Base-by-base conservation (phyloP, 1,140 invertebrate genomes). In the Diprion similis region DNA sequence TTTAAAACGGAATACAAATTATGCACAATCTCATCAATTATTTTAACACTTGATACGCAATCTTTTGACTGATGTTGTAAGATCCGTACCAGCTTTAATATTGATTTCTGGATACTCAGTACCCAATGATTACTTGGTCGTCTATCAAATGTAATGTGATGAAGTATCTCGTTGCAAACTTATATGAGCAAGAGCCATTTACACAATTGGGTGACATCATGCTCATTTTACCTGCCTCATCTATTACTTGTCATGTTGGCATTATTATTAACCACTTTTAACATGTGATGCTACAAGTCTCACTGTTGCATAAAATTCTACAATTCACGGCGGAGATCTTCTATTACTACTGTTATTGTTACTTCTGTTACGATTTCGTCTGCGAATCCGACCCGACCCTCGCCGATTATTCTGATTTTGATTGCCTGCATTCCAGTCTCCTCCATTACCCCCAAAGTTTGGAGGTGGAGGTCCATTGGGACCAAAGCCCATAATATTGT, bases 291-390 rank as follows among this genome's bases (percentile, higher is more conserved):
- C 66, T 65, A 69, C 65, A 64, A 66, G 15, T 46, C 64, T 72
- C 37, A 17, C 75, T 74, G 66, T 76, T 71, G 78, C 51, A 66
- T 74, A 75, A 8, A 69, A 76, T 69, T 68, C 66, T 70, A 72
- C 66, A 46, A 68, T 68, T 73, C 78, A 82, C 8, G 76, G 78
- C 1, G 82, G 80, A 17, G 82, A 82, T 71, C 83, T 59, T 59
- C 51, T 81, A 73, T 84, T 81, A 37, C 77, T 76, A 73, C 79
- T 78, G 73, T 80, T 84, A 70, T 79, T 81, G 46, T 82, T 83
- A 66, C 80, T 81, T 67, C 85, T 84, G 37, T 84, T 82, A 37
- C 86, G 77, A 74, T 87, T 86, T 19, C 86, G 75, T 45, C 85
- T 73, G 1, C 84, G 78, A 0, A 81, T 71, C 45, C 84, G 74